Base-by-base conservation (phyloP, 2,888 invertebrate genomes). In the Trilocha varians region DNA sequence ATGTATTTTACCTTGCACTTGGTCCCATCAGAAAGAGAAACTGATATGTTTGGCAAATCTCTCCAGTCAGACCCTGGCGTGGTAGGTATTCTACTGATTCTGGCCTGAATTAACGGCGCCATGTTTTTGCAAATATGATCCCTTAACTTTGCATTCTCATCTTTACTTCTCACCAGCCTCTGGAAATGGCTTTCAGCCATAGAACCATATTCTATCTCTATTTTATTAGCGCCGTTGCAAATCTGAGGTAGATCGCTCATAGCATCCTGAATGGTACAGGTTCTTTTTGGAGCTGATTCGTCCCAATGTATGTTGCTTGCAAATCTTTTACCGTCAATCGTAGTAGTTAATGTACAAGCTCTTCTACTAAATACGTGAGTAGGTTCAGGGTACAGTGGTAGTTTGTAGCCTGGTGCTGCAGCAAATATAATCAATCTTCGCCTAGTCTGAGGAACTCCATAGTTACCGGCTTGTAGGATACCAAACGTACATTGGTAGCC, bases 401-500 rank as follows among this genome's bases (percentile, higher is more conserved):
- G 73, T 36, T 76, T 78, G 60, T 89, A 90, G 0, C 94, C 94
- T 0, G 95, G 94, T 5, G 94, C 94, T 4, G 95, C 92, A 0
- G 95, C 96, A 46, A 95, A 68, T 25, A 96, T 90, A 34, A 96
- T 91, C 32, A 91, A 87, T 77, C 95, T 86, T 53, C 94, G 78
- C 39, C 95, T 80, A 0, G 93, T 94, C 68, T 95, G 95, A 2
- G 95, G 93, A 2, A 95, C 90, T 0, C 95, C 96, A 63, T 93
- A 95, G 65, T 91, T 90, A 1, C 95, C 96, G 1, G 95, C 95
- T 78, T 95, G 95, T 11, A 96, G 66, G n/a, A 95, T 88, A 0
- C 94, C 95, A 63, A 95, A 94, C 0, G 94, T 91, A 51, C 93
- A 94, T 74, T 95, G 95, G 64, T 96, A 96, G 0, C 95, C 95